A percentile compares a stretch with the other conserved stretches of the same genome.
These are phyloP conservation scores for Trichonephila clavata DNA, from an alignment of 1,140 invertebrate species.

Conservation along the genomic window DNA sequence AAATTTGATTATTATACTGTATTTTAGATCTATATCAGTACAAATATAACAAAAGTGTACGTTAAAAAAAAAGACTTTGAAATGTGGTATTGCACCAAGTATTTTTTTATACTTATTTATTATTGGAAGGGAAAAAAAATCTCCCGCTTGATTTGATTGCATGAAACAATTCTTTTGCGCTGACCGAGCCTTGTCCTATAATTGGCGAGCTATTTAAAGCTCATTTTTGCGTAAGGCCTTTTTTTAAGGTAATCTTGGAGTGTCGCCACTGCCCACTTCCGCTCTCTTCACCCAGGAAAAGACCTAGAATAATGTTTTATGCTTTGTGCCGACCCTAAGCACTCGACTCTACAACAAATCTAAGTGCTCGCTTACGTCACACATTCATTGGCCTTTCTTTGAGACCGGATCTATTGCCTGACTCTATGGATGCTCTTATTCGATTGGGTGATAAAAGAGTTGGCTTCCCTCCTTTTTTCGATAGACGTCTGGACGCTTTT, in stretches of 20 bases:
- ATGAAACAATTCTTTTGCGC: no score
- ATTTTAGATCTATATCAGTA: no score
- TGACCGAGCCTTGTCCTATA: not conserved
- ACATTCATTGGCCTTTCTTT: conserved; percentile 59
- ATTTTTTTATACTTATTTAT: no score
- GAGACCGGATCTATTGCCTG: conserved; percentile 47
- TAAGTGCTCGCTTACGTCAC: conserved; percentile 66
- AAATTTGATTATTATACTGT: no score
- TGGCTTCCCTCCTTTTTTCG: not conserved
- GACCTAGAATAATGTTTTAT: conserved; percentile 34
- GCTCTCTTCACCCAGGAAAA: conserved; percentile 28
- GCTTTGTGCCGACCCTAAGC: conserved; percentile 28
- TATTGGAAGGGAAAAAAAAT: no score
- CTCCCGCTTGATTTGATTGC: no score
- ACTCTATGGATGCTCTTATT: conserved; percentile 35
- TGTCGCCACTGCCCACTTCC: conserved; percentile 64
- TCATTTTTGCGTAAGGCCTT: not conserved
- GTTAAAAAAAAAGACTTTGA: no score
- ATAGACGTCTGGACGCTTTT: conserved; percentile 43
- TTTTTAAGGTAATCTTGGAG: conserved; percentile 51
- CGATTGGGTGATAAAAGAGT: conserved; percentile 49
- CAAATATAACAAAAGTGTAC: no score
- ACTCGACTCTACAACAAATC: conserved; percentile 33
- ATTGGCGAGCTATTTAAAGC: conserved; percentile 47
- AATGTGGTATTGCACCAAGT: no score